These are phyloP conservation scores for Alethe diademata DNA, from an alignment of 2,113 vertebrate genomes.

Conservation along the genomic window DNA sequence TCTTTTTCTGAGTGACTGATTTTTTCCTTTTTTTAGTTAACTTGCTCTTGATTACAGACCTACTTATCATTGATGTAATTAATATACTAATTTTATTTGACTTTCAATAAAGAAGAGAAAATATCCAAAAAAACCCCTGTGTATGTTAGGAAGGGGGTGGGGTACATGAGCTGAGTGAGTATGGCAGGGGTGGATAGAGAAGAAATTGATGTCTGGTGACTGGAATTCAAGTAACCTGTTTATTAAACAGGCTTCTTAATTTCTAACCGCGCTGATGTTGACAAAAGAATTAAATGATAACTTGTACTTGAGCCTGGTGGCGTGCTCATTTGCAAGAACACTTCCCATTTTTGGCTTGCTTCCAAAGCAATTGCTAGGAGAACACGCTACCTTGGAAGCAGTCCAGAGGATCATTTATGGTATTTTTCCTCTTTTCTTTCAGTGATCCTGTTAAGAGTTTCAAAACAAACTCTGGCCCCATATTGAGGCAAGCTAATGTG, in stretches of 20 bases:
- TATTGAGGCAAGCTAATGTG: conserved; percentile 54
- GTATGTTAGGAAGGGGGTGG: neutral
- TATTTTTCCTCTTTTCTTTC: conserved; percentile 72
- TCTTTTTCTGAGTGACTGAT: neutral
- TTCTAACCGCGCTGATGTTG: conserved; percentile 76
- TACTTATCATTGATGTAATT: neutral
- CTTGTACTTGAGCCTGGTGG: conserved; percentile 70
- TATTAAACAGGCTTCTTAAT: conserved; percentile 77
- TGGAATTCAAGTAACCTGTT: conserved; percentile 76
- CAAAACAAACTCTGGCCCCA: conserved; percentile 78
- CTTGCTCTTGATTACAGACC: neutral
- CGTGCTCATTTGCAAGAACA: conserved; percentile 71
- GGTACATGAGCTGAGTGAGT: neutral
- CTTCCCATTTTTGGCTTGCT: conserved; percentile 71
- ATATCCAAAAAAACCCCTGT: neutral
- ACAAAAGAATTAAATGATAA: conserved; percentile 83
- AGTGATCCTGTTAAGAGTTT: conserved; percentile 77
- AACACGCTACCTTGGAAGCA: conserved; percentile 72
- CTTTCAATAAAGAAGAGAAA: neutral
- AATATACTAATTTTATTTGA: conserved; percentile 10
- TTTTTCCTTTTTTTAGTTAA: neutral
- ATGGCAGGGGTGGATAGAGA: neutral
- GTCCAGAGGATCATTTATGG: conserved; percentile 73
- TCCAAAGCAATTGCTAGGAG: conserved; percentile 77
- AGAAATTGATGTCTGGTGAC: conserved; percentile 36